phyloP scores from a whole-genome alignment of 2,888 invertebrate species.

The Drosophila paramelanica region DNA sequence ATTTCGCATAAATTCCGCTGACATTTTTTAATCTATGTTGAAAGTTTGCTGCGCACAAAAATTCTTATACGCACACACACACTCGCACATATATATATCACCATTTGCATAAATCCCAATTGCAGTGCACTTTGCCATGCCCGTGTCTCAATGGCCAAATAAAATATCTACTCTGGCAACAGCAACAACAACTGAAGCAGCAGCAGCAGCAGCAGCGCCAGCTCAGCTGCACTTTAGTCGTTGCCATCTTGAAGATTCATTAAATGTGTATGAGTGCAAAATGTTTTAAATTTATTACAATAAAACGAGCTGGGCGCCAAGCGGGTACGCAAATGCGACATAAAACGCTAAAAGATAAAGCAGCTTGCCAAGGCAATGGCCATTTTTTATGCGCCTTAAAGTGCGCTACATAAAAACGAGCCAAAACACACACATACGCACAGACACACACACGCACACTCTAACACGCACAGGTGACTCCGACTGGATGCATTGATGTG shows the following conservation, averaged over 20 bases:
- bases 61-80: constrained; percentile 16
- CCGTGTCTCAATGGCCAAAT: constrained; percentile 78
- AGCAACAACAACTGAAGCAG: neutral
- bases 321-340: constrained; percentile 75
- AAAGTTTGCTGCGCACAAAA: constrained; percentile 59
- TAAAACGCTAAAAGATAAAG: constrained; percentile 77
- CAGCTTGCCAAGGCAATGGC: constrained; percentile 56
- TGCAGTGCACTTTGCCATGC: constrained; percentile 75
- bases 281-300: constrained; percentile 81
- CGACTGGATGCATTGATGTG: constrained; percentile 59
- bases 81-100: constrained; percentile 54
- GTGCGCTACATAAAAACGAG: constrained; percentile 69
- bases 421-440: constrained; percentile 9
- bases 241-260: constrained; percentile 70
- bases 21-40: constrained; percentile 77
- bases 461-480: constrained; percentile 35
- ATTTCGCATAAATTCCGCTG: constrained; percentile 75
- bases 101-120: constrained; percentile 79
- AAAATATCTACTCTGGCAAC: constrained; percentile 62
- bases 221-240: constrained; percentile 72
- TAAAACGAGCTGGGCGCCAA: constrained; percentile 66
- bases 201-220: constrained; percentile 18
- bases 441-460: constrained; percentile 12
- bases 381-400: constrained; percentile 76
- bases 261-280: constrained; percentile 79